Base-by-base conservation (phyloP, 2,797 vertebrate genomes). In the Sebastes oblongus region DNA sequence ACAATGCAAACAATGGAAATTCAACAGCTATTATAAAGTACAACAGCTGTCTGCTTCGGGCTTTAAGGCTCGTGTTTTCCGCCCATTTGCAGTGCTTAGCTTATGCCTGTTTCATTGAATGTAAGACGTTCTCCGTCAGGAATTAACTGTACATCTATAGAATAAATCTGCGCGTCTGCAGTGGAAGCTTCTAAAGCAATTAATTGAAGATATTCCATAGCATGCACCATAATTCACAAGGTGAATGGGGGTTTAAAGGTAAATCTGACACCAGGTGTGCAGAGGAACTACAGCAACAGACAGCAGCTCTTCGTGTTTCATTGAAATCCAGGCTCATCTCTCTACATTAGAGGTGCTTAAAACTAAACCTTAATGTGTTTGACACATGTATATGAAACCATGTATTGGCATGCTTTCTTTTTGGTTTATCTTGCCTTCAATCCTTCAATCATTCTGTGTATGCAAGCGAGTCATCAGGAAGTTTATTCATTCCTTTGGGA, bases 1-100 rank as follows among this genome's bases (percentile, higher is more conserved):
- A 92, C 86, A 90, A 86, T 75, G 83, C 72, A 82, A 86, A 92
- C 87, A 88, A 92, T 84, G 29, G 82, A 66, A 82, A 89, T 88
- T 79, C 79, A 89, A 80, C 81, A 76, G 79, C 83, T 76, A 81
- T 90, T 88, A 77, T 62, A 75, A 86, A 83, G 80, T 72, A 84
- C 58, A 89, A 80, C 79, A 92, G 82, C 81, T 85, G 82, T 87
- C 76, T 85, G 71, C 77, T 81, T 76, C 3, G 20, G 59, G 79
- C 71, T 86, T 36, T 76, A 73, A 90, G 64, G 58, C 62, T 61
- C 36, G 20, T 67, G 77, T 82, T 89, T 86, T 39, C 16, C 32
- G 3, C 64, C 66, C 52, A 42, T 75, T 85, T 83, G 32, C 69
- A 3, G 66, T 67, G 68, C 75, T 77, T 61, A 54, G 24, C 78